Conservation (phyloP, 2,888 invertebrate genomes). For the Sphaerophoria taeniata region DNA sequence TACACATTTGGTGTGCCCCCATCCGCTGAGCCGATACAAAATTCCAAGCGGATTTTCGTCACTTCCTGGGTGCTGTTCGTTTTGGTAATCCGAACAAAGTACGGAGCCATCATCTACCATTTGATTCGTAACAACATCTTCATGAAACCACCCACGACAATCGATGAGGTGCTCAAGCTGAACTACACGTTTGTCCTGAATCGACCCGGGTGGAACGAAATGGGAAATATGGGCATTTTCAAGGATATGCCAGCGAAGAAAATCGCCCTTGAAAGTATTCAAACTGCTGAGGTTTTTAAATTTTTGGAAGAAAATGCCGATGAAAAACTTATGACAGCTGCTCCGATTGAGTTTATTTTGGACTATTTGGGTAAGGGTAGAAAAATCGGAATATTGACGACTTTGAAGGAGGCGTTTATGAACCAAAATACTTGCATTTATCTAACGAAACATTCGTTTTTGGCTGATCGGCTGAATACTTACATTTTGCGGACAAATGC, state of each 20-base stretch:
- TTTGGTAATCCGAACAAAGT: slow-evolving; percentile 76
- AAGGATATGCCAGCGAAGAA: slow-evolving; percentile 29
- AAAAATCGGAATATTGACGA: slow-evolving; percentile 45
- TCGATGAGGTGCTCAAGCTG: slow-evolving; percentile 68
- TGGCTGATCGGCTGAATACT: slow-evolving; percentile 76
- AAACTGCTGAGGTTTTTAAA: slow-evolving; percentile 61
- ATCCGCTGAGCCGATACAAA: slow-evolving; percentile 34
- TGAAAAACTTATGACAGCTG: slow-evolving; percentile 33
- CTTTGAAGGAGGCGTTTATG: slow-evolving; percentile 23
- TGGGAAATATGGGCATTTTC: slow-evolving; percentile 64
- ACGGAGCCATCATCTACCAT: slow-evolving; percentile 76
- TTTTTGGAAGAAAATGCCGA: slow-evolving; percentile 61
- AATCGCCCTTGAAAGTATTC: slow-evolving; percentile 46
- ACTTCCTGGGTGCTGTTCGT: slow-evolving; percentile 75
- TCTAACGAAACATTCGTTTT: slow-evolving; percentile 77
- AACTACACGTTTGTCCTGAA: slow-evolving; percentile 75
- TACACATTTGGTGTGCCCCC: slow-evolving; percentile 74
- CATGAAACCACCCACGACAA: slow-evolving; percentile 72
- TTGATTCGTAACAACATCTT: slow-evolving; percentile 76
- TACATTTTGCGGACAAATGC: slow-evolving; percentile 76
- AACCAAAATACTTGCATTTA: slow-evolving; percentile 73
- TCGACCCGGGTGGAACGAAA: slow-evolving; percentile 62
- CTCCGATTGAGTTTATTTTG: slow-evolving; percentile 73
- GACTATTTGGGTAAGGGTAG: slow-evolving; percentile 54
- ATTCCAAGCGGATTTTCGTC: slow-evolving; percentile 68